Evolutionary conservation across 2,113 vertebrate species (phyloP), one percentile per base, ranked within the genome.

Genomic region (Aphelocoma coerulescens): DNA sequence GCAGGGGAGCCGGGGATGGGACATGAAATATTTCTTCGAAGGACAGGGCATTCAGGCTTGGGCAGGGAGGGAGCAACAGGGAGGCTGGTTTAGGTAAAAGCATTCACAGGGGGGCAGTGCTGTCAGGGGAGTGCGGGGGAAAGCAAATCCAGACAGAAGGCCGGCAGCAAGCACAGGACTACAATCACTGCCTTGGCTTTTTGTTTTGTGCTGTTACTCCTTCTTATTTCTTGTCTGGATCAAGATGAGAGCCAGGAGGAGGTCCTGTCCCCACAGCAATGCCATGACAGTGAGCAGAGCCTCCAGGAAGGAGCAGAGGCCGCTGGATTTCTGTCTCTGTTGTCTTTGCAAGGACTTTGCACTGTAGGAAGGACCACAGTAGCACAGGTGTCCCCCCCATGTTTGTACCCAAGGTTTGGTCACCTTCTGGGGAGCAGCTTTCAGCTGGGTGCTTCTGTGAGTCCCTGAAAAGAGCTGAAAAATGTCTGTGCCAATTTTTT

Each of bases 1-100:
- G 1, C 54, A 39, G 74, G 72, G 61, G 39, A 67, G 57, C 24
- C 9, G 4, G 28, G 37, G 22, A 35, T 57, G 32, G 62, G n/a
- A 30, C 10, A 7, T 16, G 39, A 48, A 39, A 12, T 2, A 1
- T 61, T 75, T 74, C 78, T 63, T 52, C 0, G 0, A 67, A 69
- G n/a, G 68, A 48, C 2, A 10, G 49, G 32, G 35, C 44, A 52
- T 58, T 37, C 10, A n/a, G 54, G 15, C 35, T 46, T 24, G 69
- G 51, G 18, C 46, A 67, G 46, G 16, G 20, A 54, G 13, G 67
- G 33, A 33, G 3, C 2, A 4, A 6, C 4, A 8, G 23, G 33
- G 35, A 49, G 28, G 28, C 48, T 88, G 62, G 9, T 58, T 91
- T 13, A 21, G 39, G 39, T 26, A 22, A 49, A 14, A 82, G 24